Conservation (phyloP, 1,140 invertebrate genomes). For the Trissolcus basalis region DNA sequence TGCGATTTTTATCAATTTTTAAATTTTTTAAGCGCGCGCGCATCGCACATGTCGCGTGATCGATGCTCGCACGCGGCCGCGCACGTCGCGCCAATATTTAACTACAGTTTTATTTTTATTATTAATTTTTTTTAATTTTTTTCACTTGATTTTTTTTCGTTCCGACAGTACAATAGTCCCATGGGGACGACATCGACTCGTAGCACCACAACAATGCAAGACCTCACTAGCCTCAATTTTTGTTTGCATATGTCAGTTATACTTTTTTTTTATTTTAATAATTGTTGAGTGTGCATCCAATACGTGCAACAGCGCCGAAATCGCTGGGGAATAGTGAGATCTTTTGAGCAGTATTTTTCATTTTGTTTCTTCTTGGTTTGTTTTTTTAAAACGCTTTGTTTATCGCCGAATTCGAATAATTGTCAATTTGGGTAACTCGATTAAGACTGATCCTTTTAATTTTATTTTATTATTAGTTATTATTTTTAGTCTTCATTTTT, state of each 20-base stretch:
- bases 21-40: slow-evolving; percentile 61
- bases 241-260: neutral
- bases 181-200: slow-evolving; percentile 53
- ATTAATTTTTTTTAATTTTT: slow-evolving; percentile 35
- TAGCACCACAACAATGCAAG: slow-evolving; percentile 51
- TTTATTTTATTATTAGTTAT: neutral
- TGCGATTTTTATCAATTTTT: slow-evolving; percentile 62
- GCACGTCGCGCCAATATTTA: slow-evolving; percentile 66
- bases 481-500: slow-evolving; percentile 21
- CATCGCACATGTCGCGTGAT: slow-evolving; percentile 54
- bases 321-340: slow-evolving; percentile 41
- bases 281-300: too few relatives aligned
- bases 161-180: slow-evolving; percentile 59
- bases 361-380: too few relatives aligned
- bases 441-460: slow-evolving; percentile 32
- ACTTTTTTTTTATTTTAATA: neutral
- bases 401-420: slow-evolving; percentile 37
- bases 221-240: slow-evolving; percentile 34
- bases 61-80: slow-evolving; percentile 61
- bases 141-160: slow-evolving; percentile 30
- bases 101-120: slow-evolving; percentile 43
- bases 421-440: slow-evolving; percentile 47
- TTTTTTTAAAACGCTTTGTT: slow-evolving; percentile 26
- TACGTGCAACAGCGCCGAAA: neutral
- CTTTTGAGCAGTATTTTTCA: slow-evolving; percentile 54